Evolutionary conservation across 2,888 invertebrate genomes (phyloP), one percentile per base, ranked within the genome.

Genomic region (Hipparchia sbordonii): DNA sequence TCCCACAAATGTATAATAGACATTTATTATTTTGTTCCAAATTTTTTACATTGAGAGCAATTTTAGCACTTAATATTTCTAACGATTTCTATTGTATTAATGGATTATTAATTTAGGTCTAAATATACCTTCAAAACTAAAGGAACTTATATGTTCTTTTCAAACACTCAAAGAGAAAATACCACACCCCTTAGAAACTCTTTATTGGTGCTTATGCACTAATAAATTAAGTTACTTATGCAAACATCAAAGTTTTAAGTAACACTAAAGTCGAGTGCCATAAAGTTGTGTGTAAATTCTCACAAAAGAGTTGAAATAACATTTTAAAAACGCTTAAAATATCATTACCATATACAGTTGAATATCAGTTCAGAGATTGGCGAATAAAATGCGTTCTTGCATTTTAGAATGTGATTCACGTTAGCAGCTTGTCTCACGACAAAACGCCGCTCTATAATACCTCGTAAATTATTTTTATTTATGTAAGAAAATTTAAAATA

Each of bases 361-460:
- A 69, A 70, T 65, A 68, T 72, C 69, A 66, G 71, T 65, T 63
- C 23, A 57, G 56, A 61, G 52, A 68, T 54, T 57, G 65, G 57
- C 52, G 54, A 51, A 72, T 74, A 66, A 76, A 69, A 71, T 74
- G 70, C 69, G 59, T 74, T 71, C 72, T 75, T 80, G 79, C 77
- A 79, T 82, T 82, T 80, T 72, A 81, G 81, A 82, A 81, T 12
- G 12, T 6, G 6, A 8, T 12, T 52, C 51, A 65, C 52, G 33
- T 6, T 51, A 8, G 9, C 46, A 9, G 4, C 45, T 8, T 62
- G 62, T 48, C 13, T 8, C 13, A 7, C 9, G 7, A 13, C 46
- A 46, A 46, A 62, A 46, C 6, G 13, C 46, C 46, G 12, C 10
- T 6, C 12, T 54, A n/a, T n/a, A n/a, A n/a, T n/a, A n/a, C 54